These are phyloP conservation scores for Enoplosus armatus DNA, from an alignment of 2,797 vertebrate species.

Conservation along the genomic window DNA sequence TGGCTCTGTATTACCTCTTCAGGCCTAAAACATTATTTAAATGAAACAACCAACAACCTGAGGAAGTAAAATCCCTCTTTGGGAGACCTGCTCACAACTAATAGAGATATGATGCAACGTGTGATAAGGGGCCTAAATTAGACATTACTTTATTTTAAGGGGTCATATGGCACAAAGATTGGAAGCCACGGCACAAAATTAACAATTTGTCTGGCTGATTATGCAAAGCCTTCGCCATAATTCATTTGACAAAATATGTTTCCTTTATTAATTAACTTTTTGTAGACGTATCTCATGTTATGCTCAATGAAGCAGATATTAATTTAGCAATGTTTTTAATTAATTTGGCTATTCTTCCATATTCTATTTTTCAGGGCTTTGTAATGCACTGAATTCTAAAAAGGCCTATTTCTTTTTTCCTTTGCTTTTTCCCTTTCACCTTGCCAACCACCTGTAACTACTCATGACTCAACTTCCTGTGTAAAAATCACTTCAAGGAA, in stretches of 20 bases:
- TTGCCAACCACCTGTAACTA: conserved; percentile 7
- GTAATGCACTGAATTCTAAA: background rate
- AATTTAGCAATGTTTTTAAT: conserved; percentile 7
- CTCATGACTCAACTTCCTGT: background rate
- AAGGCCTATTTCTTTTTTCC: no score
- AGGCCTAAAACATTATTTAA: background rate
- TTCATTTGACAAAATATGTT: conserved; percentile 6
- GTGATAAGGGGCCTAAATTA: background rate
- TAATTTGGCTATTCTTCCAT: conserved; percentile 3
- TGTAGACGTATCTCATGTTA: background rate
- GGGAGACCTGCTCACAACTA: background rate
- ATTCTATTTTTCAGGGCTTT: background rate
- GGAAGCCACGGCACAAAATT: background rate
- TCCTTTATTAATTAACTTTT: conserved; percentile 6
- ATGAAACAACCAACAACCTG: background rate
- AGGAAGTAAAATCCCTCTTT: background rate
- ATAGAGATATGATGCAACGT: conserved; percentile 2
- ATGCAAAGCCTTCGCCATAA: background rate
- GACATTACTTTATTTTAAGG: background rate
- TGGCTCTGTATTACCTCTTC: no score
- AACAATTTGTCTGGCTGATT: conserved; percentile 6
- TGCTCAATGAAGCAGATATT: background rate
- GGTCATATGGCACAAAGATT: background rate
- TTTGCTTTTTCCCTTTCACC: no score
- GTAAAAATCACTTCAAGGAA: background rate